phyloP scores from a whole-genome alignment of 2,797 vertebrate species.

The Rhadinocentrus ornatus region DNA sequence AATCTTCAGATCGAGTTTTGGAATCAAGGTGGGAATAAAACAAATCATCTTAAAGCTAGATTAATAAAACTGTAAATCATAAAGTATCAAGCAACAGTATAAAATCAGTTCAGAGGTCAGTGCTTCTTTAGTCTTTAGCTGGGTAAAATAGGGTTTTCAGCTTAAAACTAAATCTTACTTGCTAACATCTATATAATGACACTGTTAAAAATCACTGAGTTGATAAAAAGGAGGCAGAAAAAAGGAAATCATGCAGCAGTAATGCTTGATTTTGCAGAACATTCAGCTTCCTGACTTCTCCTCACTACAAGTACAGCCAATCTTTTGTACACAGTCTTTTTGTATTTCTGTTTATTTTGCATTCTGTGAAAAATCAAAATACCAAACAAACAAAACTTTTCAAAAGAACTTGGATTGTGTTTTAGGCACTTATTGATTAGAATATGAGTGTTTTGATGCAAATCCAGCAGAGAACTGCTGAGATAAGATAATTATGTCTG shows the following conservation, averaged over 20 bases:
- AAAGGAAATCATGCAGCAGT: background rate
- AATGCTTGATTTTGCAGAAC: background rate
- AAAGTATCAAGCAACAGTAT: background rate
- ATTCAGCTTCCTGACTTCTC: background rate
- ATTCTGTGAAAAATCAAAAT: background rate
- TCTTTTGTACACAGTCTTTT: background rate
- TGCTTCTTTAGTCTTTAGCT: background rate
- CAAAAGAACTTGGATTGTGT: background rate
- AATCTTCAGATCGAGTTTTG: background rate
- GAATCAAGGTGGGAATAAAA: background rate
- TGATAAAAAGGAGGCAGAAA: background rate
- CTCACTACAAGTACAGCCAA: too few relatives aligned
- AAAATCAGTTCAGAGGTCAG: too few relatives aligned
- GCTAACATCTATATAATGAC: background rate
- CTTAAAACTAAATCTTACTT: background rate
- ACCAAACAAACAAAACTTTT: background rate
- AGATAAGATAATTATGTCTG: background rate
- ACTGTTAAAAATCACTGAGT: background rate
- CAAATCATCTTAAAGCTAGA: background rate
- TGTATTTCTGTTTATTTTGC: background rate
- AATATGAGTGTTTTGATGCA: background rate
- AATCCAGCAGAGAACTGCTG: background rate
- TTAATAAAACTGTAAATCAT: background rate
- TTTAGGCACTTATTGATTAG: background rate
- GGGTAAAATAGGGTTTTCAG: background rate